These are phyloP conservation scores for Hippoglossus stenolepis DNA, from an alignment of 2,113 vertebrate species.

Conservation along the genomic window DNA sequence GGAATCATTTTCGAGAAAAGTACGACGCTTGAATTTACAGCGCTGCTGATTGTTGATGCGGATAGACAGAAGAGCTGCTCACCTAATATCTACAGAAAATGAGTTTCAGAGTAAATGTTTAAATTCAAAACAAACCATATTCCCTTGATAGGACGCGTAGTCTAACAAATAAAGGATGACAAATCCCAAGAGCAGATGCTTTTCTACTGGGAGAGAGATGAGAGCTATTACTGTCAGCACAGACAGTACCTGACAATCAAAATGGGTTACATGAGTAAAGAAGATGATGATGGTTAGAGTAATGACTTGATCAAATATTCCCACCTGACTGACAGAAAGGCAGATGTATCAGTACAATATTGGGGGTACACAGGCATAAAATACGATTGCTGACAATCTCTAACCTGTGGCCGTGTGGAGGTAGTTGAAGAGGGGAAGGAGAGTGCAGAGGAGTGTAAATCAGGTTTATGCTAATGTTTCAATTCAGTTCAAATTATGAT, in stretches of 20 bases:
- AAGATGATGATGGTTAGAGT: background rate
- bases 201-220: background rate
- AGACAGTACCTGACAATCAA: background rate
- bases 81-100: no score
- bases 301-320: no score
- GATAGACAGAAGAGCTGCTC: no score
- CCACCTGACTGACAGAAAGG: background rate
- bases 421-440: background rate
- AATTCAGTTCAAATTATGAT: constrained; percentile 3
- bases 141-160: background rate
- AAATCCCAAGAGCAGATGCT: background rate
- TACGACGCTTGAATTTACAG: no score
- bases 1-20: background rate
- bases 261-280: background rate
- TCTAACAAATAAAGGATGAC: background rate
- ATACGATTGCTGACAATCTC: background rate
- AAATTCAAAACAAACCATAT: background rate
- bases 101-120: background rate
- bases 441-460: no score
- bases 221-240: background rate
- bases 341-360: background rate
- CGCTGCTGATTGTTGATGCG: no score
- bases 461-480: background rate
- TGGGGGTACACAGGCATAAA: no score
- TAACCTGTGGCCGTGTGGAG: constrained; percentile 16